Evolutionary conservation across 2,797 vertebrate genomes (phyloP).

Genomic region (Rhinichthys osculus): DNA sequence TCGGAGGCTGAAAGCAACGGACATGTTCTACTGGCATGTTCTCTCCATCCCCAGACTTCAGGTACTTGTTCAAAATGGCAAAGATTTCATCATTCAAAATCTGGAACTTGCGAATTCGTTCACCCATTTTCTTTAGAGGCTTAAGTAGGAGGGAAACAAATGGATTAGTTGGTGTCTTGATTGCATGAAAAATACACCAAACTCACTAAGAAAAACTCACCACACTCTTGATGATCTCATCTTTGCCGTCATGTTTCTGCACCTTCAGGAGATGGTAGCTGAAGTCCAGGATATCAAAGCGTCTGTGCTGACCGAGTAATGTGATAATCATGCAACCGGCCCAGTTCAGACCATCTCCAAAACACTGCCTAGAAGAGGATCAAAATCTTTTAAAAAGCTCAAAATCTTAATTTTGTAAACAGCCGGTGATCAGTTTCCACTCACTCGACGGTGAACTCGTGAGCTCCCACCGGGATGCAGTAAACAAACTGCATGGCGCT

Average conservation of each 20-base stretch:
- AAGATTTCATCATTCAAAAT: constrained; percentile 96
- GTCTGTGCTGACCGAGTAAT: constrained; percentile 92
- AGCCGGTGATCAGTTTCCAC: constrained; percentile 63
- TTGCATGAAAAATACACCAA: not conserved
- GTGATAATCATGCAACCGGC: constrained; percentile 98
- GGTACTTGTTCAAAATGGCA: constrained; percentile 94
- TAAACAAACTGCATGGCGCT: constrained; percentile 99
- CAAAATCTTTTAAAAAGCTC: not conserved
- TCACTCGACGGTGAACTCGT: constrained; percentile 98
- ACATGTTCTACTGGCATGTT: constrained; percentile 96
- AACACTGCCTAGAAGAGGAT: constrained; percentile 87
- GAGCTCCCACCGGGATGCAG: constrained; percentile 96
- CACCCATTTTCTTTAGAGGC: constrained; percentile 99
- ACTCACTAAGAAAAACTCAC: constrained; percentile 74
- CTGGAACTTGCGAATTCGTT: constrained; percentile 97
- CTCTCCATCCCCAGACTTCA: constrained; percentile 95
- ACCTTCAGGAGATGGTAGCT: constrained; percentile 98
- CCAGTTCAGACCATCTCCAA: constrained; percentile 97
- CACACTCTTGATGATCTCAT: constrained; percentile 98
- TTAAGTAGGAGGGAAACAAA: constrained; percentile 60
- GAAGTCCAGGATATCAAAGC: constrained; percentile 96
- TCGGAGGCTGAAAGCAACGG: constrained; percentile 97
- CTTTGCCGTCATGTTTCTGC: constrained; percentile 98
- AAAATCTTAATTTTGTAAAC: not conserved
- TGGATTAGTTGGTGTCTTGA: not conserved